Base-by-base conservation (phyloP, 1,140 invertebrate species). In the Plodia interpunctella region DNA sequence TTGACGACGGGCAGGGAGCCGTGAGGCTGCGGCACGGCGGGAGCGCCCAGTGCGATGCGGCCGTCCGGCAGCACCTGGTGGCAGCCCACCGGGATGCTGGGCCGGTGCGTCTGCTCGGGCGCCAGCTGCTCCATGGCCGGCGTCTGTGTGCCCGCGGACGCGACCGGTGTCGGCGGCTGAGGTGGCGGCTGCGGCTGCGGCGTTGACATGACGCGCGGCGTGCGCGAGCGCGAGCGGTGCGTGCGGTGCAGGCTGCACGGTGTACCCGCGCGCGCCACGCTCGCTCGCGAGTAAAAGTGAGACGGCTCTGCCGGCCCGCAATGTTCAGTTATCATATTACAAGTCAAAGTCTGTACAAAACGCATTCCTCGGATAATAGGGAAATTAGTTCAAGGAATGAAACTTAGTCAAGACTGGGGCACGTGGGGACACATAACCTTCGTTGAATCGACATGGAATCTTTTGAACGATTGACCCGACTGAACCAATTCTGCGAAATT, bases 61-160 rank as follows among this genome's bases (percentile, higher is more conserved):
- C 82, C 87, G 70, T 80, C 81, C 20, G 85, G 79, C 55, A 85
- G 71, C 66, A 80, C 84, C 38, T 76, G 74, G 68, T 86, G 82
- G 65, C 79, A 87, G 70, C 83, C 86, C 59, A 87, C 74, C 5
- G 88, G 91, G 66, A 91, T 74, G 72, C 84, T 90, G 74, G 89
- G 90, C 53, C 90, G 80, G 68, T 91, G 87, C 38, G 80, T 59
- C 44, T 75, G 80, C 62, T 73, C 68, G 21, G 87, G 78, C 58
- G 78, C 74, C 69, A 87, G 67, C 25, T 87, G 78, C 59, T 77
- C 74, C 69, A 87, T 65, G 21, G 54, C 62, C 60, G 74, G 74
- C 52, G 75, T 78, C 64, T 80, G 78, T 20, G 78, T 81, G 63
- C 68, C 78, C 17, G 74, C 55, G 59, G 30, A 64, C 21, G 68